phyloP scores from a whole-genome alignment of 2,888 invertebrate genomes.

The Hypercompe scribonia region DNA sequence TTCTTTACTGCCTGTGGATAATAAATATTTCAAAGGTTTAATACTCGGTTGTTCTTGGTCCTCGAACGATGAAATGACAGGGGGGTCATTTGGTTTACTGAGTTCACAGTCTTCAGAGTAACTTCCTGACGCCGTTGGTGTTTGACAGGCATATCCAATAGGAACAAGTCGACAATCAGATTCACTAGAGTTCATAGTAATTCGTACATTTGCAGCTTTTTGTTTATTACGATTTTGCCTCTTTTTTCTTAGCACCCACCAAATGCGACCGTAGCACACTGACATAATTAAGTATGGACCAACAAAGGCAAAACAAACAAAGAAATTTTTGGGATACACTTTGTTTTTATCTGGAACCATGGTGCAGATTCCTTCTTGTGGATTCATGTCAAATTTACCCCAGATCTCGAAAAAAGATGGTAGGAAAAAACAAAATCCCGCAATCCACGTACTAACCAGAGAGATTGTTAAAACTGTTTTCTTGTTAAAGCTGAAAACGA shows the following conservation, averaged over 20 bases:
- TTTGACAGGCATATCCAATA: background rate
- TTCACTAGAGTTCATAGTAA: slow-evolving; percentile 27
- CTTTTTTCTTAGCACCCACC: slow-evolving; percentile 91
- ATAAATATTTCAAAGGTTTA: slow-evolving; percentile 64
- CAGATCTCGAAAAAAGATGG: slow-evolving; percentile 91
- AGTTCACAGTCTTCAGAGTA: slow-evolving; percentile 12
- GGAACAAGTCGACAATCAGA: slow-evolving; percentile 10
- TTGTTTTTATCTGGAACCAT: slow-evolving; percentile 89
- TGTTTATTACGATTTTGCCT: slow-evolving; percentile 83
- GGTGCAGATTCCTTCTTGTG: slow-evolving; percentile 91
- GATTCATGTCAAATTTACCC: slow-evolving; percentile 93
- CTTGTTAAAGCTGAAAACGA: slow-evolving; percentile 88
- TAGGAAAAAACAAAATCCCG: slow-evolving; percentile 89
- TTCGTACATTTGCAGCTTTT: slow-evolving; percentile 63
- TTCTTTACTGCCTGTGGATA: slow-evolving; percentile 65
- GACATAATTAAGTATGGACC: slow-evolving; percentile 94
- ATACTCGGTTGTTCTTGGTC: slow-evolving; percentile 35
- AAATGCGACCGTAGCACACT: slow-evolving; percentile 93
- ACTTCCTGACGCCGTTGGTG: slow-evolving; percentile 8
- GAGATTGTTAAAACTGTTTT: slow-evolving; percentile 89
- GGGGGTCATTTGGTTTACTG: background rate
- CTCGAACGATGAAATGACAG: slow-evolving; percentile 8
- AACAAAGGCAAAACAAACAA: slow-evolving; percentile 93
- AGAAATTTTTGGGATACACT: slow-evolving; percentile 90
- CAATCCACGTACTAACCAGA: slow-evolving; percentile 91